Evolutionary conservation across 1,140 invertebrate species (phyloP), one percentile per base, ranked within the genome.

Genomic region (Drosophila yakuba): DNA sequence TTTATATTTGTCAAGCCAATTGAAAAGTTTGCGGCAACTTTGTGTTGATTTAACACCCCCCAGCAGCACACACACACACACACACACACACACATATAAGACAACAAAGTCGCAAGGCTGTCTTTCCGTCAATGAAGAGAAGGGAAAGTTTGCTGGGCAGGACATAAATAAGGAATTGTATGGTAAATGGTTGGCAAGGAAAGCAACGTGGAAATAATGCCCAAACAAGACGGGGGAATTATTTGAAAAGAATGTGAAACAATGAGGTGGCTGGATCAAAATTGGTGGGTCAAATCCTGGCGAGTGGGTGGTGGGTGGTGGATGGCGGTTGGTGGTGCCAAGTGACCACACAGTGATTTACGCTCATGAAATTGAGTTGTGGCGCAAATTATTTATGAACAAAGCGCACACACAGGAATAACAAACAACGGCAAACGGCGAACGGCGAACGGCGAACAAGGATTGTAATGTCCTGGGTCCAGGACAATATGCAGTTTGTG

Each of bases 341-440:
- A 83, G 79, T 83, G 84, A 89, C 84, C 83, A 72, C 84, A 83
- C 83, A 77, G 84, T 88, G 83, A 88, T 88, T 88, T 88, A 88
- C 84, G 83, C 84, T 83, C 84, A 88, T 89, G 83, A 88, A 88
- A 88, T 88, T 88, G 83, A 88, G 83, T 84, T 88, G 83, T 88
- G 83, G 84, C 58, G 83, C 79, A 88, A 88, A 88, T 88, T 88
- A 88, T 88, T 88, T 88, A 88, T 88, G 83, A 88, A 88, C 76
- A 89, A 89, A 89, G 76, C 79, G 67, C 72, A 79, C 83, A 86
- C 83, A 82, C 78, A 88, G 82, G 74, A 78, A 85, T 80, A 85
- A 85, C 77, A 85, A 85, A 72, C 80, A 52, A 35, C 52, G 32
- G 58, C 66, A 57, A 79, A 4, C 60, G 36, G 66, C 66, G 57